A percentile compares a stretch with the other conserved stretches of the same genome.
Evolutionary conservation across 2,113 vertebrate species (phyloP).

Genomic region (Ophthalmolycus amberensis): DNA sequence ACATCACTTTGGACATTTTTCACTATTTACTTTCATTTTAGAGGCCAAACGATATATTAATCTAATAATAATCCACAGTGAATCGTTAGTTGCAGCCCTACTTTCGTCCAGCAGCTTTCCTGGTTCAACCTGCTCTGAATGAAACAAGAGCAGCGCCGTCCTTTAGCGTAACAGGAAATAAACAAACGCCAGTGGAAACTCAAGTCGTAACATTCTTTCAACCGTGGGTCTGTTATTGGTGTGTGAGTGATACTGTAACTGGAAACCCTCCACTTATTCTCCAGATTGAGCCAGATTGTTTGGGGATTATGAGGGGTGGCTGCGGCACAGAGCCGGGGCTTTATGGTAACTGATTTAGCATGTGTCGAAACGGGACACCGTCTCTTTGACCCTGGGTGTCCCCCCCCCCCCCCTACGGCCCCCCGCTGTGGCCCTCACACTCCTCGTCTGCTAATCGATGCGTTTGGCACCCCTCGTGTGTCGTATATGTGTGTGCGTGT

Average conservation of each 20-base stretch:
- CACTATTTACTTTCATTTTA: too few relatives aligned
- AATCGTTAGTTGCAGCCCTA: too few relatives aligned
- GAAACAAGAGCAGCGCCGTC: conserved; percentile 34
- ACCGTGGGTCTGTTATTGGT: conserved; percentile 20
- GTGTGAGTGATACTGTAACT: conserved; percentile 73
- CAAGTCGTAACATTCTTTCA: conserved; percentile 42
- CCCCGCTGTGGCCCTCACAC: conserved; percentile 78
- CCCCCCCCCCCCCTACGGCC: conserved; percentile 44
- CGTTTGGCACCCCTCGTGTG: conserved; percentile 79
- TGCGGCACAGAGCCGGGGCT: conserved; percentile 72
- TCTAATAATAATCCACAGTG: too few relatives aligned
- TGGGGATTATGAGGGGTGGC: conserved; percentile 79
- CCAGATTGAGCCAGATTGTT: conserved; percentile 82
- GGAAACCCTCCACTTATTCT: conserved; percentile 77
- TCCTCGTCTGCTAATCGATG: conserved; percentile 83
- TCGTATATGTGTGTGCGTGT: conserved; percentile 52
- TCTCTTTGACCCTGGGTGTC: conserved; percentile 83
- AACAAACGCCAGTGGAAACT: conserved; percentile 57
- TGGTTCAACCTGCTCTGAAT: conserved; percentile 13
- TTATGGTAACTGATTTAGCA: conserved; percentile 85
- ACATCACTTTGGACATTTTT: too few relatives aligned
- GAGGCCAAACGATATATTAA: too few relatives aligned
- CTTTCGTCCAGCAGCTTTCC: not conserved
- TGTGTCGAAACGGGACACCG: conserved; percentile 84
- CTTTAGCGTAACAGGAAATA: conserved; percentile 51